These are phyloP conservation scores for Epinotia demarniana DNA, from an alignment of 2,888 invertebrate species.

Conservation along the genomic window DNA sequence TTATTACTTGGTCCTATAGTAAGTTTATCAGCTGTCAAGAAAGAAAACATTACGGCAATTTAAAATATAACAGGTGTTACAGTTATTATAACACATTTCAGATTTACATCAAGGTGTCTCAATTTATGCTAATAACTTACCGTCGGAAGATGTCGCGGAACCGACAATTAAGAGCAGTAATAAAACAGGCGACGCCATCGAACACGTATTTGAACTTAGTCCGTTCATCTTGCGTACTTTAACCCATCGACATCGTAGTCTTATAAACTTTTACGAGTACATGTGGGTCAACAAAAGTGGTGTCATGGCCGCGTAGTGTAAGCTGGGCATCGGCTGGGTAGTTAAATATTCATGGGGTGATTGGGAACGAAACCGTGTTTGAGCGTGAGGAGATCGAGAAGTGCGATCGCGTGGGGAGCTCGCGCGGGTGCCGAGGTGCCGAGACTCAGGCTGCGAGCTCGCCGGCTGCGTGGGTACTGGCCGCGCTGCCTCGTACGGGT, in stretches of 20 bases:
- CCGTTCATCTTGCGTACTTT: constrained; percentile 73
- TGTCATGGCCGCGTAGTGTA: constrained; percentile 67
- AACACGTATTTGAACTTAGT: constrained; percentile 66
- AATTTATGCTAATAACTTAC: constrained; percentile 62
- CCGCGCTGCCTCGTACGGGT: constrained; percentile 55
- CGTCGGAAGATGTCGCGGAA: constrained; percentile 70
- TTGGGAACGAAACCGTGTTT: constrained; percentile 35
- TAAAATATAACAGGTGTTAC: constrained; percentile 37
- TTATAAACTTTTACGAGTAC: constrained; percentile 67
- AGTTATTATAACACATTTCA: constrained; percentile 27
- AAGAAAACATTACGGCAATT: constrained; percentile 12
- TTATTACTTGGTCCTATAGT: not conserved
- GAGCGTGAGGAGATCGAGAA: constrained; percentile 42
- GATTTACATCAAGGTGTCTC: constrained; percentile 36
- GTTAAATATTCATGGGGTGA: constrained; percentile 75
- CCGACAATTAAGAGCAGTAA: constrained; percentile 66
- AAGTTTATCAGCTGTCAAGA: not conserved
- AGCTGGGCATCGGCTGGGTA: constrained; percentile 73
- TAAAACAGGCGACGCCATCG: constrained; percentile 62
- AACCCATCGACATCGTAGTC: constrained; percentile 71
- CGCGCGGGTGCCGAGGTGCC: constrained; percentile 49
- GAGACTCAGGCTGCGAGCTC: constrained; percentile 54
- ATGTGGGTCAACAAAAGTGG: constrained; percentile 66
- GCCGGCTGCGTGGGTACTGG: constrained; percentile 63
- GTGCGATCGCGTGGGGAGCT: constrained; percentile 56